Base-by-base conservation (phyloP, 2,797 vertebrate genomes). In the Fringilla coelebs region DNA sequence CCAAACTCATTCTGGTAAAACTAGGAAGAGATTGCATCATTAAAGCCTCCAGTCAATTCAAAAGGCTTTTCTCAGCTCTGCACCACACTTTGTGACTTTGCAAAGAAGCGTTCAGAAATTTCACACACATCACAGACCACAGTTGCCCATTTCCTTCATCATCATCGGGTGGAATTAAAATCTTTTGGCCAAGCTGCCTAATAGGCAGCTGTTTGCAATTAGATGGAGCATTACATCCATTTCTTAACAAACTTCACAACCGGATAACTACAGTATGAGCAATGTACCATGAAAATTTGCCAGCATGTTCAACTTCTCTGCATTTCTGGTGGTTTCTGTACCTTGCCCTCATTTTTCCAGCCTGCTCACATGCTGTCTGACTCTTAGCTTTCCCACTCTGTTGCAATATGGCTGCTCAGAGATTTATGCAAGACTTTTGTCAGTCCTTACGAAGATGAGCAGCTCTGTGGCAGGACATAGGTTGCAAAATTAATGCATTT, bases 121-220 rank as follows among this genome's bases (percentile, higher is more conserved):
- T 97, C 95, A 89, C 74, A 80, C 54, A 54, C 92, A 90, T 86
- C 65, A 85, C 88, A 92, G 87, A 87, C 91, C 96, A 81, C 83
- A 91, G 89, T 95, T 96, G 90, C 94, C 96, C 83, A 17, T 97
- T 97, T 96, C 75, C 97, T 96, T 96, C 97, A 96, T 96, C 94
- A 89, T 93, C 92, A 66, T 63, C 32, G 81, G 66, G 63, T 87
- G 71, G 93, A 98, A 98, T 97, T 96, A 97, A 97, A 97, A 98
- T 94, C 97, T 97, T 88, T 97, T 97, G 97, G 90, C 94, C 89
- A 94, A 93, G 83, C 89, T 84, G 95, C 90, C 91, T 96, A 96
- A 97, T 85, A 94, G 78, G 85, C 97, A 98, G 97, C 98, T 98
- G 98, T 89, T 98, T 97, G 70, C 96, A 97, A 97, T 98, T 98